These are phyloP conservation scores for Lithobates pipiens DNA, from an alignment of 2,797 vertebrate species.

Conservation along the genomic window DNA sequence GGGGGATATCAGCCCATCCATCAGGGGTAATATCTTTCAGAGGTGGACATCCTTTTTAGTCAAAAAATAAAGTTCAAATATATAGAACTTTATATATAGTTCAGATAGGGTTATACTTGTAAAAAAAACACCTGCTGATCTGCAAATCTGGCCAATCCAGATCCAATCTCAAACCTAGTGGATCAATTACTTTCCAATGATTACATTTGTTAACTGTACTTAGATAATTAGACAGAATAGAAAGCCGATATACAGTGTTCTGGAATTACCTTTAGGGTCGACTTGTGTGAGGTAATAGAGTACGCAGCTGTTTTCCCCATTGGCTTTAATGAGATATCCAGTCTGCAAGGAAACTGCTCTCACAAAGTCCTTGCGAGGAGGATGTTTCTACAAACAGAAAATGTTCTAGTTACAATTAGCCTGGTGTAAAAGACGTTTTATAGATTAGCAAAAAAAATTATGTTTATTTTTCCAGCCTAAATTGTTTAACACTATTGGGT, in stretches of 20 bases:
- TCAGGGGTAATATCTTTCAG: too few relatives aligned
- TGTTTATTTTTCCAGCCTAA: too few relatives aligned
- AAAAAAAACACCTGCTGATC: too few relatives aligned
- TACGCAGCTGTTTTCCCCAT: constrained; percentile 74
- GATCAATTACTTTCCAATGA: not conserved
- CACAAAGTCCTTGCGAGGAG: constrained; percentile 87
- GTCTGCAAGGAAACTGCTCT: constrained; percentile 88
- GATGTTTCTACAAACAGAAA: constrained; percentile 79
- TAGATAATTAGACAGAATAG: not conserved
- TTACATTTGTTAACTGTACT: not conserved
- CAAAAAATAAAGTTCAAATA: too few relatives aligned
- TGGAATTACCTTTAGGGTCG: constrained; percentile 83
- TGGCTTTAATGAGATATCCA: constrained; percentile 87
- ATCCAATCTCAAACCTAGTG: not conserved
- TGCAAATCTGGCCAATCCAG: not conserved
- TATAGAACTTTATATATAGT: too few relatives aligned
- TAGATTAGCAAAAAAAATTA: not conserved
- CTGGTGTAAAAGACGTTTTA: not conserved
- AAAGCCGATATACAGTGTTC: not conserved
- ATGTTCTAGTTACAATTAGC: not conserved
- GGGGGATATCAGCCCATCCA: too few relatives aligned
- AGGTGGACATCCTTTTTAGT: too few relatives aligned
- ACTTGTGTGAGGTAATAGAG: constrained; percentile 91
- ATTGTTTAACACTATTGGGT: too few relatives aligned
- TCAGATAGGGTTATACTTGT: too few relatives aligned